Conservation (phyloP, 1,140 invertebrate species). For the Eriocheir sinensis region DNA sequence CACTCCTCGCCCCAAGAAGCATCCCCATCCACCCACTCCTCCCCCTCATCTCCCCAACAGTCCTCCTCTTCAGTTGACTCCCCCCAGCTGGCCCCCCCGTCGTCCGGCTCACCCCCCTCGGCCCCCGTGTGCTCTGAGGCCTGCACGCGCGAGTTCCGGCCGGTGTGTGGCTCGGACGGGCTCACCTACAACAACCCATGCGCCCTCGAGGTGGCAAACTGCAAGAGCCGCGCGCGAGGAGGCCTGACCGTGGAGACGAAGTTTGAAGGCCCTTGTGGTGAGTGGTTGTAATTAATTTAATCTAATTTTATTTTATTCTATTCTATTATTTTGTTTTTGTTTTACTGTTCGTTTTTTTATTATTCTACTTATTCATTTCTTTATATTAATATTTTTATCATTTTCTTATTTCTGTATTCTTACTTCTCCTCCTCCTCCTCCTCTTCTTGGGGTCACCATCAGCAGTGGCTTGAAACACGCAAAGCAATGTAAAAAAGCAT, state of each 20-base stretch:
- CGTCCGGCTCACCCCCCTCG: neutral
- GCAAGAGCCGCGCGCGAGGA: conserved; percentile 53
- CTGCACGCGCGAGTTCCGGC: conserved; percentile 91
- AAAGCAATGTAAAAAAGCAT: too few relatives aligned
- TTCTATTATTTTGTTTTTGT: too few relatives aligned
- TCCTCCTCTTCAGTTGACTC: neutral
- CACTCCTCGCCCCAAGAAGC: neutral
- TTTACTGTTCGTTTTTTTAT: neutral
- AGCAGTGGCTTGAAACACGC: too few relatives aligned
- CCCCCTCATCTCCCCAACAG: neutral
- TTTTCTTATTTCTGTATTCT: neutral
- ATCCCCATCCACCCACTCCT: neutral
- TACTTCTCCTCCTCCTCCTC: neutral
- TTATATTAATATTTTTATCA: neutral
- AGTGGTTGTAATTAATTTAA: conserved; percentile 5
- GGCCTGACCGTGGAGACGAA: neutral
- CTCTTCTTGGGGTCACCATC: too few relatives aligned
- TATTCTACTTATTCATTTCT: too few relatives aligned
- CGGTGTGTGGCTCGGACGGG: conserved; percentile 92
- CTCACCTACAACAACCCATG: conserved; percentile 90
- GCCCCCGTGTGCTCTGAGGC: conserved; percentile 81
- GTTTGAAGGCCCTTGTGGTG: conserved; percentile 23
- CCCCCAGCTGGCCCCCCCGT: neutral
- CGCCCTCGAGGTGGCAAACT: conserved; percentile 80
- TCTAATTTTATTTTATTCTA: neutral